phyloP scores from a whole-genome alignment of 2,888 invertebrate species.

The Synergus laeviventris region DNA sequence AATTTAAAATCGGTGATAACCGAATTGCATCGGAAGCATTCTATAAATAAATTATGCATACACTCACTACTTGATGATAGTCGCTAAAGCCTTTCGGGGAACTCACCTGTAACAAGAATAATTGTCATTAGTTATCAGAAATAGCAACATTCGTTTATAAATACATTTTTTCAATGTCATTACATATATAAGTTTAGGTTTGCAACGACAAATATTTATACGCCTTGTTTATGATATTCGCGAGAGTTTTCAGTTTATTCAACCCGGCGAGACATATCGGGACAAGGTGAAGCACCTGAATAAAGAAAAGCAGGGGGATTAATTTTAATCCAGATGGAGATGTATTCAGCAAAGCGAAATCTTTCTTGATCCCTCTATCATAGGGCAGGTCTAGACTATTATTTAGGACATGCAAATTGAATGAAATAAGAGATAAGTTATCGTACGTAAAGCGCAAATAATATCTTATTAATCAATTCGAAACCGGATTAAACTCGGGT shows the following conservation, averaged over 20 bases:
- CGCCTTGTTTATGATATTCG: not conserved
- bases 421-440: not conserved
- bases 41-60: not conserved
- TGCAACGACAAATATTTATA: not conserved
- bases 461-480: conserved; percentile 33
- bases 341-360: not conserved
- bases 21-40: not conserved
- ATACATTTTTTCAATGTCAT: not conserved
- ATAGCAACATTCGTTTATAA: not conserved
- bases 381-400: not conserved
- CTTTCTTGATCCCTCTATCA: not conserved
- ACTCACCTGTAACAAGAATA: conserved; percentile 19
- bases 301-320: not conserved
- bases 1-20: not conserved
- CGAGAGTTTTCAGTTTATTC: not conserved
- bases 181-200: not conserved
- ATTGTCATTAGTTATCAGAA: not conserved
- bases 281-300: not conserved
- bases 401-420: conserved; percentile 3
- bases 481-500: conserved; percentile 37
- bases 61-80: conserved; percentile 9
- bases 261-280: not conserved
- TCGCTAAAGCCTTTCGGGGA: conserved; percentile 3
- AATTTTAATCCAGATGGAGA: not conserved
- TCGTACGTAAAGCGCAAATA: conserved; percentile 8